These are phyloP conservation scores for Carduelis carduelis DNA, from an alignment of 2,797 vertebrate species.

Conservation along the genomic window DNA sequence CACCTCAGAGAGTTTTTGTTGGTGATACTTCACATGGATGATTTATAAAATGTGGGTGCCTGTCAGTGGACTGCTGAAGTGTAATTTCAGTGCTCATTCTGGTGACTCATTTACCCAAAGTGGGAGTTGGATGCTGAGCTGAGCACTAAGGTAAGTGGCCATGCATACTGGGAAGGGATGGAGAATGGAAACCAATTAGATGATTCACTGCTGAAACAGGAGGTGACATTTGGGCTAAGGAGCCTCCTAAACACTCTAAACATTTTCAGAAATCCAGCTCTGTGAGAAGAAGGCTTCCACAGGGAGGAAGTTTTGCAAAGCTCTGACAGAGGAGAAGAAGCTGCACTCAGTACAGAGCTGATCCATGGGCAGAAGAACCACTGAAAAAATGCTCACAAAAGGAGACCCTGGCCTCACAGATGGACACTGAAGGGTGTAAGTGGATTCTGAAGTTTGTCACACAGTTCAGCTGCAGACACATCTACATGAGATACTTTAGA, in stretches of 20 bases:
- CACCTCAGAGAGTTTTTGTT: not conserved
- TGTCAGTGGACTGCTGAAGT: not conserved
- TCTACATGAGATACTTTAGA: not conserved
- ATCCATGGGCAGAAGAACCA: not conserved
- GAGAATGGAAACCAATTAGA: not conserved
- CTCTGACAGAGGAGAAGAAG: not conserved
- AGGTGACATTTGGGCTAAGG: slow-evolving; percentile 22
- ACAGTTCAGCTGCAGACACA: not conserved
- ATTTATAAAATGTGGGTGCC: not conserved
- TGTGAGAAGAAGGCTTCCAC: not conserved
- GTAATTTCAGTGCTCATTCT: not conserved
- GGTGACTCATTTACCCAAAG: not conserved
- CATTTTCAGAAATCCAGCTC: not conserved
- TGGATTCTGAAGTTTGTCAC: not conserved
- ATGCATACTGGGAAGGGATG: not conserved
- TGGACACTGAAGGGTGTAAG: not conserved
- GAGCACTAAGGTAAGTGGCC: slow-evolving; percentile 37
- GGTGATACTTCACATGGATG: not conserved
- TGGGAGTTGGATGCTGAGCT: slow-evolving; percentile 40
- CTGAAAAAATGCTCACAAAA: not conserved
- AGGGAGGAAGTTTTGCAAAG: not conserved
- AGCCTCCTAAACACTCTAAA: not conserved
- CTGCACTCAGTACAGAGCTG: not conserved
- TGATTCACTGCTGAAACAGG: slow-evolving; percentile 39
- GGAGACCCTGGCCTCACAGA: not conserved